phyloP scores from a whole-genome alignment of 2,888 invertebrate species.

The Phortica magna region DNA sequence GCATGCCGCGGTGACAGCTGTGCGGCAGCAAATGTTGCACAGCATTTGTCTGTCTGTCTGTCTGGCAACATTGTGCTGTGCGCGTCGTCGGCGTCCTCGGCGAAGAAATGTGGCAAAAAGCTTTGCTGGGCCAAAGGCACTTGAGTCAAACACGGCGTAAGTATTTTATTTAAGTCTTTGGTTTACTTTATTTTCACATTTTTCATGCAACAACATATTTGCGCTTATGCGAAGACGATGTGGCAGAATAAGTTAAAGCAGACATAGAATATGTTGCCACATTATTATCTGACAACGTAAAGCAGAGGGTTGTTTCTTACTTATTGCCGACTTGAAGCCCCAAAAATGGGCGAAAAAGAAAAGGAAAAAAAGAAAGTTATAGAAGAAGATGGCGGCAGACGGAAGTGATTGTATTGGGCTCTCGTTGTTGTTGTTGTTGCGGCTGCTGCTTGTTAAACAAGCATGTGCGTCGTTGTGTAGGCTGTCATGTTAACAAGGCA shows the following conservation, averaged over 20 bases:
- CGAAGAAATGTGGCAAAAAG: too few species aligned
- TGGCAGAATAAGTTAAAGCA: conserved; percentile 55
- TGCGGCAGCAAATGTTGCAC: conserved; percentile 8
- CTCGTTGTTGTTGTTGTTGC: conserved; percentile 45
- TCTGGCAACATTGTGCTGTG: conserved; percentile 6
- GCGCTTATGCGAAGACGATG: conserved; percentile 13
- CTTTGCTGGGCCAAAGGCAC: background rate
- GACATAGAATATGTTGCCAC: conserved; percentile 67
- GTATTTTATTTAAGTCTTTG: conserved; percentile 22
- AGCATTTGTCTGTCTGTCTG: conserved; percentile 2
- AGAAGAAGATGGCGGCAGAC: conserved; percentile 5
- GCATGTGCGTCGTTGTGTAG: conserved; percentile 62
- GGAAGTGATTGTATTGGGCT: background rate
- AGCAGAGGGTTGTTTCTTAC: background rate
- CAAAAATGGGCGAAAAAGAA: background rate
- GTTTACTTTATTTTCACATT: conserved; percentile 36
- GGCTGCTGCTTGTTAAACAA: conserved; percentile 50
- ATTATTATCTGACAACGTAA: conserved; percentile 59
- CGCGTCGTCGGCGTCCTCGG: too few species aligned
- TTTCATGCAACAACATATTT: conserved; percentile 33
- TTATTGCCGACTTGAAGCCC: background rate
- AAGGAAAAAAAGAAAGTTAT: background rate
- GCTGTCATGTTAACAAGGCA: conserved; percentile 71
- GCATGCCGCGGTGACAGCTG: conserved; percentile 19
- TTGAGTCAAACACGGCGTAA: background rate